A percentile compares a stretch with the other conserved stretches of the same genome.
phyloP scores from a whole-genome alignment of 2,888 invertebrate genomes.

The Cartodere bifasciata region DNA sequence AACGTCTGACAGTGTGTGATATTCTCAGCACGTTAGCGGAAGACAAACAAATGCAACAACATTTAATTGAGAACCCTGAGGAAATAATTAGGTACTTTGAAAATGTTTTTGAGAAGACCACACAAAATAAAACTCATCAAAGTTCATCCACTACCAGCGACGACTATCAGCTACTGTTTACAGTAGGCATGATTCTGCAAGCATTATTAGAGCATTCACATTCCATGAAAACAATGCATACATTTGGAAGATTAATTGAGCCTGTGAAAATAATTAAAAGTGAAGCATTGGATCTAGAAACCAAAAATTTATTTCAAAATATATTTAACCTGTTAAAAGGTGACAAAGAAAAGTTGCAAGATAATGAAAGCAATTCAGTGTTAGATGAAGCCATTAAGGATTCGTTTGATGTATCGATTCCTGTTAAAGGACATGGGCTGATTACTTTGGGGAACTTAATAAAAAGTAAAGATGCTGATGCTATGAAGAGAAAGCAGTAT shows the following conservation, averaged over 20 bases:
- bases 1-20: no score
- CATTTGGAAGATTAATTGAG: neutral
- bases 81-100: no score
- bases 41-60: no score
- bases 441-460: constrained; percentile 61
- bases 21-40: no score
- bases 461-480: constrained; percentile 47
- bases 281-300: constrained; percentile 30
- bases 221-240: no score
- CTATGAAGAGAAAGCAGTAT: constrained; percentile 49
- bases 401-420: constrained; percentile 56
- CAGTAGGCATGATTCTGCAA: constrained; percentile 26
- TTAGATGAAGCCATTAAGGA: constrained; percentile 53
- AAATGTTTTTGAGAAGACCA: neutral
- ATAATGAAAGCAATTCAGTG: constrained; percentile 27
- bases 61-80: no score
- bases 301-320: constrained; percentile 30
- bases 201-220: no score
- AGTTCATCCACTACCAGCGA: no score
- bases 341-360: constrained; percentile 1
- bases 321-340: neutral
- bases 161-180: no score
- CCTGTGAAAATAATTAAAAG: constrained; percentile 10
- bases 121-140: neutral
- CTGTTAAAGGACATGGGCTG: constrained; percentile 71